Conservation (phyloP, 2,113 vertebrate species). For the Synodontis membranacea region DNA sequence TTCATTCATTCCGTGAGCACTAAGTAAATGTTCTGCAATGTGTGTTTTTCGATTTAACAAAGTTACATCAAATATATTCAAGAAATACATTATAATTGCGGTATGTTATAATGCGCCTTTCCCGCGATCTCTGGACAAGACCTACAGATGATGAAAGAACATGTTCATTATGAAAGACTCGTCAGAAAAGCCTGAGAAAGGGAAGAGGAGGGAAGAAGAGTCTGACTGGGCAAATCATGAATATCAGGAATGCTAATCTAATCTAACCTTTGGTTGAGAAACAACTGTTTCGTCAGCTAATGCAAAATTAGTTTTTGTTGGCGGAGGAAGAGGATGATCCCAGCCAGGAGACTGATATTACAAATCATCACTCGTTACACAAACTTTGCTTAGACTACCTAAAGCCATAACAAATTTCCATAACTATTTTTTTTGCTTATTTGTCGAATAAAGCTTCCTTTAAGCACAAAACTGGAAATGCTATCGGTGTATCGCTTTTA, state of each 20-base stretch:
- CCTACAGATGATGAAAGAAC: background rate
- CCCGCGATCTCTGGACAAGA: background rate
- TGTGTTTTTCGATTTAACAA: background rate
- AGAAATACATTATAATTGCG: background rate
- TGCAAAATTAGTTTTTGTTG: slow-evolving; percentile 1
- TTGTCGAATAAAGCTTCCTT: background rate
- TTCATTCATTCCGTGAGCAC: background rate
- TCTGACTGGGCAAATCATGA: background rate
- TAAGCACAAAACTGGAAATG: background rate
- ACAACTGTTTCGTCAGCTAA: background rate
- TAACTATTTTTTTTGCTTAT: background rate
- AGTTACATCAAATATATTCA: background rate
- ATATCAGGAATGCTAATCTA: slow-evolving; percentile 16
- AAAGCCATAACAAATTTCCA: background rate
- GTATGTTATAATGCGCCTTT: background rate
- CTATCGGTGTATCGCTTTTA: background rate
- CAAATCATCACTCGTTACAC: background rate
- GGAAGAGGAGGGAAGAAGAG: background rate
- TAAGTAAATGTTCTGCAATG: background rate
- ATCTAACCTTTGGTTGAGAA: background rate
- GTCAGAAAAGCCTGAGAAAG: background rate
- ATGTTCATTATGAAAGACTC: background rate
- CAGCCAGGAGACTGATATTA: background rate
- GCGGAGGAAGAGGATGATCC: background rate
- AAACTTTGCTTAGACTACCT: background rate